Conservation (phyloP, 2,113 vertebrate genomes). For the Chrysochloris asiatica region DNA sequence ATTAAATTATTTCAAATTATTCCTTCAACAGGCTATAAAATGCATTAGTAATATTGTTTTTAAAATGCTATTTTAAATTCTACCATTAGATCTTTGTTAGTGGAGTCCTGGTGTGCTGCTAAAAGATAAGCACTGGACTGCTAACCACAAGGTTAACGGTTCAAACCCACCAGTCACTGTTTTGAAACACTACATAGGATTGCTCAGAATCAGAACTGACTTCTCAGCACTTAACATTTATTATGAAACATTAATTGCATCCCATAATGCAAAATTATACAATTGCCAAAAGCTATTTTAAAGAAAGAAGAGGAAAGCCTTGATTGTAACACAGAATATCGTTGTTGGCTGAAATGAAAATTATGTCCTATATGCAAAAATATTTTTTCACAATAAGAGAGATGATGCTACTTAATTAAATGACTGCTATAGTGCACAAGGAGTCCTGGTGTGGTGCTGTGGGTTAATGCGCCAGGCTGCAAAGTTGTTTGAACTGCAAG, state of each 20-base stretch:
- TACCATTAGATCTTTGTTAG: not conserved
- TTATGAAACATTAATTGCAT: not conserved
- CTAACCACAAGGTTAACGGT: too few species aligned
- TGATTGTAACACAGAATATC: not conserved
- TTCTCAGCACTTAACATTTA: not conserved
- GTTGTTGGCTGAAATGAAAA: not conserved
- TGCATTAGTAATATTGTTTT: not conserved
- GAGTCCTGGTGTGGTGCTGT: too few species aligned
- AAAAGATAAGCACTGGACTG: too few species aligned
- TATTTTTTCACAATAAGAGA: constrained; percentile 65
- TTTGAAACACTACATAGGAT: too few species aligned
- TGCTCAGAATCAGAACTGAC: too few species aligned
- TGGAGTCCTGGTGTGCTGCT: too few species aligned
- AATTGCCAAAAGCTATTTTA: constrained; percentile 38
- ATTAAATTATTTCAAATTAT: not conserved
- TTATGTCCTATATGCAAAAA: not conserved
- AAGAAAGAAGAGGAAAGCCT: not conserved
- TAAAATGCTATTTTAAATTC: not conserved
- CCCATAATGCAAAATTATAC: constrained; percentile 11
- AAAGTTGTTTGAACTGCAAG: too few species aligned
- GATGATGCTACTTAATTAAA: not conserved
- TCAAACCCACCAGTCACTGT: too few species aligned
- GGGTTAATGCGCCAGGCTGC: too few species aligned
- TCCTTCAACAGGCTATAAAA: not conserved
- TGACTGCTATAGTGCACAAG: constrained; percentile 51